These are phyloP conservation scores for Diarsia mendica DNA, from an alignment of 2,888 invertebrate species.

Conservation along the genomic window DNA sequence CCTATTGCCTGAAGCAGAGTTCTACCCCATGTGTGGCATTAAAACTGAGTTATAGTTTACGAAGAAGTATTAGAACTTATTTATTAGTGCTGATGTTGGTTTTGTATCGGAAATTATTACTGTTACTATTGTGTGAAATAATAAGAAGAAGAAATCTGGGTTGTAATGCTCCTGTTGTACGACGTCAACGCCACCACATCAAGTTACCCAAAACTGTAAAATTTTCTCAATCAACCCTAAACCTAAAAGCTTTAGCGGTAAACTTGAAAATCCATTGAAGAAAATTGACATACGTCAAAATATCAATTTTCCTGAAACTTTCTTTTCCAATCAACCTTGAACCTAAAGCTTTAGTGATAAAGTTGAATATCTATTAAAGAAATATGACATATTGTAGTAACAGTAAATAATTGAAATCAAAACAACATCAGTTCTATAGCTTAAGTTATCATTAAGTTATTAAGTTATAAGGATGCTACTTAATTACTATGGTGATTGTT, in stretches of 20 bases:
- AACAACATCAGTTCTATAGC: constrained; percentile 2
- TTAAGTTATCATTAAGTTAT: constrained; percentile 1
- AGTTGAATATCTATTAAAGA: no score
- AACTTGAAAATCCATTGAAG: no score
- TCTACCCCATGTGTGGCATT: constrained; percentile 77
- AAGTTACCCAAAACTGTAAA: no score
- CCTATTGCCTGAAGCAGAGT: constrained; percentile 78
- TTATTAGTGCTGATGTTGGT: constrained; percentile 5
- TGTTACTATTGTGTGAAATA: not conserved
- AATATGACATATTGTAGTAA: no score
- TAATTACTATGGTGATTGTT: not conserved
- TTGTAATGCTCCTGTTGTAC: not conserved
- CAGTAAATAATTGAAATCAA: not conserved
- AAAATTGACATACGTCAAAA: no score
- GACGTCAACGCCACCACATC: no score
- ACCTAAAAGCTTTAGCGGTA: no score
- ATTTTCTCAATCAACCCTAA: no score
- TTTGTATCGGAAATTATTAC: not conserved
- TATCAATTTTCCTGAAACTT: no score
- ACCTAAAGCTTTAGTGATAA: no score
- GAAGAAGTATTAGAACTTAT: constrained; percentile 47
- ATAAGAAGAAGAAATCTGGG: no score
- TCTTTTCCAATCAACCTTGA: no score
- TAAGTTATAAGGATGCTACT: constrained; percentile 15
- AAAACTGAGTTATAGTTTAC: constrained; percentile 70